A percentile compares a stretch with the other conserved stretches of the same genome.
phyloP scores from a whole-genome alignment of 2,113 vertebrate species.

The Onychostruthus taczanowskii region DNA sequence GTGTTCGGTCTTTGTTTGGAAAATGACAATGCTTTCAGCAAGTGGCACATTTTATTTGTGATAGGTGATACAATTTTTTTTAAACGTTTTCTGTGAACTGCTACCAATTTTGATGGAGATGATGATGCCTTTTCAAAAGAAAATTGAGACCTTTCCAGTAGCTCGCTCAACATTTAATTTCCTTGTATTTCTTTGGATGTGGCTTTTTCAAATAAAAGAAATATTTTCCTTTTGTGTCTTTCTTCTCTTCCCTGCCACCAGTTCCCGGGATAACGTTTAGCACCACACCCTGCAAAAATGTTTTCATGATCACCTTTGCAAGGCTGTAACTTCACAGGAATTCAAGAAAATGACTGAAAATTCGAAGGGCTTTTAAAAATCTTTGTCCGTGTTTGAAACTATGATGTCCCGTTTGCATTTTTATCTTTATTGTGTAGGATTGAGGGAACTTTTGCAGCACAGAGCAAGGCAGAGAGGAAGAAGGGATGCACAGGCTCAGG shows the following conservation, averaged over 20 bases:
- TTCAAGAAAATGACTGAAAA: neutral
- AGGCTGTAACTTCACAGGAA: neutral
- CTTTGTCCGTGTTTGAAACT: neutral
- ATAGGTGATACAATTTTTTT: neutral
- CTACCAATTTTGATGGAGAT: neutral
- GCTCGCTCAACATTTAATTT: neutral
- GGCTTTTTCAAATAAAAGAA: neutral
- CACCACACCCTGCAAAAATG: neutral
- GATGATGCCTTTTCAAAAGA: slow-evolving; percentile 38
- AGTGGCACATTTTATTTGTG: neutral
- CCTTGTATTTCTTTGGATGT: neutral
- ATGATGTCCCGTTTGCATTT: neutral
- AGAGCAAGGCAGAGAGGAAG: neutral
- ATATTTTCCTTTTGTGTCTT: neutral
- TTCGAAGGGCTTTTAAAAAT: neutral
- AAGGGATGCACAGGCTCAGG: neutral
- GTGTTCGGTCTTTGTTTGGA: slow-evolving; percentile 48
- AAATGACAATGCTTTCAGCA: slow-evolving; percentile 44
- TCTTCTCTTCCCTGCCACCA: neutral
- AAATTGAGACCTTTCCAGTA: slow-evolving; percentile 39
- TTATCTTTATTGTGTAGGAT: neutral
- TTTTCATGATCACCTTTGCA: neutral
- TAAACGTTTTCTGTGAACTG: neutral
- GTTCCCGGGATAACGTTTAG: neutral
- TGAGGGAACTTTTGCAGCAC: neutral